Evolutionary conservation across 1,140 invertebrate genomes (phyloP).

Genomic region (Heliconius hewitsoni): DNA sequence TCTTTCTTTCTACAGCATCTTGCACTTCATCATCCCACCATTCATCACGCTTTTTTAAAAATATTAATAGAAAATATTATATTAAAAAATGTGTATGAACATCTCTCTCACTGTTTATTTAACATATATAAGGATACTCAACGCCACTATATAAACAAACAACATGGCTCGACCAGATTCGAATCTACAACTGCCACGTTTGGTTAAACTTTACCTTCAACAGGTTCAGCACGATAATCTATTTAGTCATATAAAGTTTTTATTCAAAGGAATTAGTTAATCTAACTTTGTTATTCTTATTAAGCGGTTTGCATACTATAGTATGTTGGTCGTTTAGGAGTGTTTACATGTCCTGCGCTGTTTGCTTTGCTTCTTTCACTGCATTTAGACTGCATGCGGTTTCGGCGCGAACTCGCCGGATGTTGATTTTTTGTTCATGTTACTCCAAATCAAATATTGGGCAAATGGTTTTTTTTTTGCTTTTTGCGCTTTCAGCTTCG

Average conservation of each 20-base stretch:
- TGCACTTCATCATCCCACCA: too few relatives aligned
- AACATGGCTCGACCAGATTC: too few relatives aligned
- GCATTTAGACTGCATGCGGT: constrained; percentile 62
- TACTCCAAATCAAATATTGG: constrained; percentile 69
- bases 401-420: constrained; percentile 65
- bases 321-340: constrained; percentile 53
- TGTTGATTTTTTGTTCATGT: constrained; percentile 59
- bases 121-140: too few relatives aligned
- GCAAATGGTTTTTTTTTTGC: constrained; percentile 31
- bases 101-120: too few relatives aligned
- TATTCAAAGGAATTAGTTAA: neutral
- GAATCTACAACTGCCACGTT: too few relatives aligned
- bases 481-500: constrained; percentile 12
- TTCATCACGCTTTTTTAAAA: too few relatives aligned
- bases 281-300: neutral
- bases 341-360: constrained; percentile 67
- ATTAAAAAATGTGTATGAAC: too few relatives aligned
- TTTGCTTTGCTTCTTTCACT: constrained; percentile 70
- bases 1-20: too few relatives aligned
- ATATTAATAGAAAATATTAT: too few relatives aligned
- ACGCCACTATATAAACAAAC: too few relatives aligned
- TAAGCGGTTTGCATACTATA: neutral
- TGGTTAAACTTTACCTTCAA: too few relatives aligned
- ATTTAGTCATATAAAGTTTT: neutral
- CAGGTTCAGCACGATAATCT: too few relatives aligned